A percentile compares a stretch with the other conserved stretches of the same genome.
These are phyloP conservation scores for Laupala kohalensis DNA, from an alignment of 1,140 invertebrate genomes.

Conservation along the genomic window DNA sequence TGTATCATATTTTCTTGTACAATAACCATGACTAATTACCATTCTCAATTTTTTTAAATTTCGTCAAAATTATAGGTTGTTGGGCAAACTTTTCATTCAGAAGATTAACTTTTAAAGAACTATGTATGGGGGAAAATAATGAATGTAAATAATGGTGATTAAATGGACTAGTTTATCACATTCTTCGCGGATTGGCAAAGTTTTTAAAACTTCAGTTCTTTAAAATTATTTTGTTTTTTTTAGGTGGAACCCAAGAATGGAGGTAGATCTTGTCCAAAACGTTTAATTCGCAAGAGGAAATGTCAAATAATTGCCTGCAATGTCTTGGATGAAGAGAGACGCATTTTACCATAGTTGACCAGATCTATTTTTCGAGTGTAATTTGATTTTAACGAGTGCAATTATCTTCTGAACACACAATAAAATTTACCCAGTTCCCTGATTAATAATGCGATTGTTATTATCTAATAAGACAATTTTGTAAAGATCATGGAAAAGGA, in stretches of 20 bases:
- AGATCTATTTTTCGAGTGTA: too few species aligned
- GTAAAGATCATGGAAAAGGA: too few species aligned
- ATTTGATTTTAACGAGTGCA: too few species aligned
- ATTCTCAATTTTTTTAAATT: not conserved
- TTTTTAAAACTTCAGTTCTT: slow-evolving; percentile 5
- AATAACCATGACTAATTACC: too few species aligned
- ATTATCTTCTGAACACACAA: too few species aligned
- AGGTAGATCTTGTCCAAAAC: slow-evolving; percentile 47
- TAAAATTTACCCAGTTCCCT: too few species aligned
- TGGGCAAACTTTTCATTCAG: not conserved
- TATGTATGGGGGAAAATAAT: not conserved
- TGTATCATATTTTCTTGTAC: too few species aligned
- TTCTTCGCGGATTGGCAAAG: not conserved
- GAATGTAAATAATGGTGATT: not conserved
- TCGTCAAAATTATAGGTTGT: not conserved
- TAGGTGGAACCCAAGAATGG: slow-evolving; percentile 48
- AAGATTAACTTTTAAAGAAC: not conserved
- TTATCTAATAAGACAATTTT: too few species aligned
- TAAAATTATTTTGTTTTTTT: slow-evolving; percentile 23
- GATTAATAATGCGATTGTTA: too few species aligned
- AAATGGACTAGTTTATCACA: not conserved
- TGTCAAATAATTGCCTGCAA: too few species aligned
- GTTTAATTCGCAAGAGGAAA: slow-evolving; percentile 10
- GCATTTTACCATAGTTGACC: too few species aligned
- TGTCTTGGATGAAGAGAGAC: too few species aligned